These are phyloP conservation scores for Porites australiensis DNA, from an alignment of 64 coral and sea anemone species.

Conservation along the genomic window DNA sequence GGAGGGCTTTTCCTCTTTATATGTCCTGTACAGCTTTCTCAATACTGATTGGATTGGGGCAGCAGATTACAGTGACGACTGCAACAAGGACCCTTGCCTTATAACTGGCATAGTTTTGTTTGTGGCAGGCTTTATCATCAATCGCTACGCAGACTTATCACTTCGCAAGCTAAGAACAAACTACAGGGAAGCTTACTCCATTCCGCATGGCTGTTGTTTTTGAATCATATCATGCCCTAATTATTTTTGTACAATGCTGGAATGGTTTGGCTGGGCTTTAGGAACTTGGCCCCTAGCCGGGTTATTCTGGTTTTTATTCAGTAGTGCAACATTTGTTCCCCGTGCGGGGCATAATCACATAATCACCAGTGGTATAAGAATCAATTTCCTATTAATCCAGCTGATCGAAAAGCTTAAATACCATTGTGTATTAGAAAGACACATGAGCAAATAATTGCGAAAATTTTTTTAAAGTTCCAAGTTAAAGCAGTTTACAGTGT, in stretches of 20 bases:
- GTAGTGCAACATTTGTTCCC: conserved; percentile 49
- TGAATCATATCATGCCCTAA: conserved; percentile 13
- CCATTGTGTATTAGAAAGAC: conserved; percentile 33
- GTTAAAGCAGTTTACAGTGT: too few relatives aligned
- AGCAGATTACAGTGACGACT: conserved; percentile 12
- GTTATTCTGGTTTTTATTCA: conserved; percentile 58
- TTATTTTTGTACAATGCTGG: conserved; percentile 55
- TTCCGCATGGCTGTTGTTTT: conserved; percentile 6
- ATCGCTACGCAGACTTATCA: conserved; percentile 55
- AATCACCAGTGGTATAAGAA: conserved; percentile 61
- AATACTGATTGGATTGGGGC: conserved; percentile 64
- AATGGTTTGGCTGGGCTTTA: conserved; percentile 67
- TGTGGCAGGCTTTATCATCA: conserved; percentile 54
- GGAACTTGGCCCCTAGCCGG: conserved; percentile 55
- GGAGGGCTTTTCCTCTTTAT: conserved; percentile 43
- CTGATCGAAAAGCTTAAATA: conserved; percentile 39
- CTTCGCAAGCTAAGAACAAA: conserved; percentile 37
- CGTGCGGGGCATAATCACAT: conserved; percentile 51
- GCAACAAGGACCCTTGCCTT: conserved; percentile 52
- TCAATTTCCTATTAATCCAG: conserved; percentile 49
- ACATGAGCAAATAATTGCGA: too few relatives aligned
- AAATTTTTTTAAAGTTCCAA: too few relatives aligned
- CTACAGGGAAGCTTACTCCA: neutral
- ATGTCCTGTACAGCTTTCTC: conserved; percentile 55
- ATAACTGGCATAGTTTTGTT: conserved; percentile 45